A percentile compares a stretch with the other conserved stretches of the same genome.
phyloP scores from a whole-genome alignment of 1,140 invertebrate species.

The Idris sp. region DNA sequence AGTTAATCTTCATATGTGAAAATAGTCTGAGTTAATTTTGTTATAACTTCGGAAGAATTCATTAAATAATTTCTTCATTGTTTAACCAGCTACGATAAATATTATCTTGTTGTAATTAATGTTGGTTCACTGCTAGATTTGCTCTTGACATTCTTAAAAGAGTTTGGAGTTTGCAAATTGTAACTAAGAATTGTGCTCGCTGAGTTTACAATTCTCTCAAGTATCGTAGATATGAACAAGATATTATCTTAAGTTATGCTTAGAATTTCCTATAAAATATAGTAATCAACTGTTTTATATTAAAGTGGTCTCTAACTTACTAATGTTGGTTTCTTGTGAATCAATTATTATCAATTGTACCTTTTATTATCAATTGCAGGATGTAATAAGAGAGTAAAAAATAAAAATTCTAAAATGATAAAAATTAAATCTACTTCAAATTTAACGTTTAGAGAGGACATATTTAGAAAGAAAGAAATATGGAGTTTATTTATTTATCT shows the following conservation, averaged over 20 bases:
- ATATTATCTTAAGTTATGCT: slow-evolving; percentile 39
- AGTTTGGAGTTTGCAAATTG: slow-evolving; percentile 1
- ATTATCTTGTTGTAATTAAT: slow-evolving; percentile 14
- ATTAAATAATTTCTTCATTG: slow-evolving; percentile 1
- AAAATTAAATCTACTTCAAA: no score
- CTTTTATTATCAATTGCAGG: no score
- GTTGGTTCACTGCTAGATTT: neutral
- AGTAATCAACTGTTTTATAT: slow-evolving; percentile 47
- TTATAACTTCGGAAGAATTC: neutral
- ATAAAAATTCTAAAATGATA: no score
- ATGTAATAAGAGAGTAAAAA: no score
- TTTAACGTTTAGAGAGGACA: no score
- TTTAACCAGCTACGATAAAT: neutral
- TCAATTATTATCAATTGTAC: no score
- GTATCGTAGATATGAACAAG: slow-evolving; percentile 13
- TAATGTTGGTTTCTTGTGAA: no score
- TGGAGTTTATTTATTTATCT: no score
- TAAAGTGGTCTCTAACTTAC: slow-evolving; percentile 45
- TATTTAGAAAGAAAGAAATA: no score
- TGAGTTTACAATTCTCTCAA: neutral
- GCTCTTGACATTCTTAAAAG: slow-evolving; percentile 15
- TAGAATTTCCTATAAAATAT: slow-evolving; percentile 31
- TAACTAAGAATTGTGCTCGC: slow-evolving; percentile 22
- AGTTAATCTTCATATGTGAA: no score
- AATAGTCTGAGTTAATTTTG: neutral